Base-by-base conservation (phyloP, 2,113 vertebrate genomes). In the Octodon degus region DNA sequence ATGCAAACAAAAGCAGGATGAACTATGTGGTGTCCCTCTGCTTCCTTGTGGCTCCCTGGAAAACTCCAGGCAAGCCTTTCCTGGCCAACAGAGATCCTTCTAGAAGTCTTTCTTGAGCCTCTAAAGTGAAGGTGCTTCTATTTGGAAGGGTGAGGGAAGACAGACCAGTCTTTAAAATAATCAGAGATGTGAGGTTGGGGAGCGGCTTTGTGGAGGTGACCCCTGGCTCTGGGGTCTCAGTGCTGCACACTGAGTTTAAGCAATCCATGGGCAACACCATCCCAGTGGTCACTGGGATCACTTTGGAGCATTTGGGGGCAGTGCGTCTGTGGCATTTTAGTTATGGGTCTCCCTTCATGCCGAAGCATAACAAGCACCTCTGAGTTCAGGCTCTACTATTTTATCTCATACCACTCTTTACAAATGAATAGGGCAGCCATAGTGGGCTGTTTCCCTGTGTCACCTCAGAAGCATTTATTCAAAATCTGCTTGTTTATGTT, bases 161-260 rank as follows among this genome's bases (percentile, higher is more conserved):
- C 2, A 43, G n/a, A 62, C 87, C 12, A 82, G 53, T 60, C 20
- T 60, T 16, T 84, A n/a, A 79, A 40, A 32, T 20, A 27, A 90
- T 13, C 1, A 19, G 50, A 13, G 11, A 37, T 30, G 30, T 70
- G 12, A 6, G 40, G 24, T 6, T 24, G 34, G 65, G 53, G 65
- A 60, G 24, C 30, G 63, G 62, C 22, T 43, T 62, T n/a, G 24
- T 0, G 0, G 60, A 43, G 20, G 37, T 53, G 34, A 4, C 1
- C 16, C 0, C 0, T 0, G 4, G 12, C 25, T 12, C 70, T 20
- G 24, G 12, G 55, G 58, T 30, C 16, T 19, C 19, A 60, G 34
- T 0, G 1, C 10, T 25, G 24, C 7, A 63, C 24, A 9, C 12
- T 5, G 27, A 25, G 53, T 32, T 53, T 34, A 83, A 68, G 32